Conservation (phyloP, 2,888 invertebrate species). For the Steinernema hermaphroditum region DNA sequence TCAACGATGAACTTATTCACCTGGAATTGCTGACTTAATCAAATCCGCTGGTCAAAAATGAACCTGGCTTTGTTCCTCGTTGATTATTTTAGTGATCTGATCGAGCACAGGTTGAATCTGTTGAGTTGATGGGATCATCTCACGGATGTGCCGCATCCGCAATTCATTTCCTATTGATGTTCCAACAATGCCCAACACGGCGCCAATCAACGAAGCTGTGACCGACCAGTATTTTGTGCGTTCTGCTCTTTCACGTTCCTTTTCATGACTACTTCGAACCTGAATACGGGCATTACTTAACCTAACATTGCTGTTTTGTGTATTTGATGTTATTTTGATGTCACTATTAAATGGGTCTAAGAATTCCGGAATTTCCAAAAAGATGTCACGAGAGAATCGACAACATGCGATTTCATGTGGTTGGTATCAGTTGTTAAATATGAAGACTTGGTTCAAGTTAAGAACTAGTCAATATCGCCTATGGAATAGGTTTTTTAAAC, state of each 20-base stretch:
- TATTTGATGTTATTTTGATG: no score
- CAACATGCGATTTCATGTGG: no score
- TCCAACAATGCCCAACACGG: slow-evolving; percentile 73
- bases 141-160: slow-evolving; percentile 56
- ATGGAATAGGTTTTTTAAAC: no score
- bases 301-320: no score
- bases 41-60: not conserved
- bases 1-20: slow-evolving; percentile 53
- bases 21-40: slow-evolving; percentile 40
- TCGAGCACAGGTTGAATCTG: slow-evolving; percentile 41
- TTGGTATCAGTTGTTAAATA: no score
- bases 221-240: slow-evolving; percentile 83
- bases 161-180: slow-evolving; percentile 60
- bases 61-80: slow-evolving; percentile 47
- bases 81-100: slow-evolving; percentile 42
- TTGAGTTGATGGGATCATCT: slow-evolving; percentile 51
- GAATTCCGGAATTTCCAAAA: no score
- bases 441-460: no score
- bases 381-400: no score
- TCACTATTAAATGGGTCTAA: no score
- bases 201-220: slow-evolving; percentile 76
- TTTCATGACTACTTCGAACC: slow-evolving; percentile 80
- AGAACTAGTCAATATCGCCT: no score
- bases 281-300: no score
- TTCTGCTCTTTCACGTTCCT: slow-evolving; percentile 80